Evolutionary conservation across 1,140 invertebrate species (phyloP).

Genomic region (Rhizoglyphus robini): DNA sequence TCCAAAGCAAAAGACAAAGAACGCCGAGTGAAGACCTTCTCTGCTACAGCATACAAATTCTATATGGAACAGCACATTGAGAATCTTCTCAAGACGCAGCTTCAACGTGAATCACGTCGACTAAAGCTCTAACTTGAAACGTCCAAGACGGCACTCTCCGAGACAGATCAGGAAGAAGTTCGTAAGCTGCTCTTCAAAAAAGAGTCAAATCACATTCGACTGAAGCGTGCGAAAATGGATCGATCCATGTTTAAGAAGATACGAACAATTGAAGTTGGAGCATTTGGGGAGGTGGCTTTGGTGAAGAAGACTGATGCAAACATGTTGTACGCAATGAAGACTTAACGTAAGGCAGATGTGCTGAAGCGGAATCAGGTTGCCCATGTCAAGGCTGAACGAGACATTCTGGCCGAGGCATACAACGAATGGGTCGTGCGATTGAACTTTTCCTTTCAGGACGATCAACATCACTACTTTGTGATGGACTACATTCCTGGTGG

Average conservation of each 20-base stretch:
- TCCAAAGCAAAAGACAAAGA: constrained; percentile 87
- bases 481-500: constrained; percentile 99
- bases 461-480: constrained; percentile 95
- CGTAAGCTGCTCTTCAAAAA: constrained; percentile 92
- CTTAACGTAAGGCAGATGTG: constrained; percentile 96
- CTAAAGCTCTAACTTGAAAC: constrained; percentile 91
- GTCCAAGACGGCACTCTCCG: constrained; percentile 70
- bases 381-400: constrained; percentile 93
- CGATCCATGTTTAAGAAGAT: constrained; percentile 90
- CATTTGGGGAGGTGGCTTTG: constrained; percentile 94
- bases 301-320: constrained; percentile 89
- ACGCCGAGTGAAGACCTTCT: constrained; percentile 57
- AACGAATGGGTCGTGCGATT: constrained; percentile 99
- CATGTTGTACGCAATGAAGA: constrained; percentile 99
- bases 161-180: constrained; percentile 81
- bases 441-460: constrained; percentile 98
- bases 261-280: constrained; percentile 80
- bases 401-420: constrained; percentile 95
- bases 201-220: constrained; percentile 85
- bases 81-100: constrained; percentile 88
- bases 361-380: constrained; percentile 98
- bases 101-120: constrained; percentile 70
- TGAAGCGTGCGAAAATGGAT: constrained; percentile 97
- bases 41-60: constrained; percentile 95
- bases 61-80: constrained; percentile 99